Base-by-base conservation (phyloP, 1,140 invertebrate species). In the Apis cerana region DNA sequence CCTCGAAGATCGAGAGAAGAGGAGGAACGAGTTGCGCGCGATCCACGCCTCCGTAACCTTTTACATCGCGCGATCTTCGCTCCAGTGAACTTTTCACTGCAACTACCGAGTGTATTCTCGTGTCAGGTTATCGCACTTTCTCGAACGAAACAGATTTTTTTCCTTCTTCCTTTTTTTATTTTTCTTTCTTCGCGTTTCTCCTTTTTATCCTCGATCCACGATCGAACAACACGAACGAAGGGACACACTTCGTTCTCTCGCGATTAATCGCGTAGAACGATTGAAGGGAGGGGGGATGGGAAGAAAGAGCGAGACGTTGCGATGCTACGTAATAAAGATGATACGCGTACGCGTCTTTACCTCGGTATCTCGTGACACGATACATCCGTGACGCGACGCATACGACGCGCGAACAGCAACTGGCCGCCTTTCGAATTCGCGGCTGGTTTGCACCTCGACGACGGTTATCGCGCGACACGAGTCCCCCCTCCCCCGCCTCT, bases 401-500 rank as follows among this genome's bases (percentile, higher is more conserved):
- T 86, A 76, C 89, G 90, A 89, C 92, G 92, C 92, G 92, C 92
- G 89, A 89, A 91, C 91, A 91, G 89, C 92, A 92, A 93, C 93
- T 93, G 92, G 89, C 87, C 87, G 92, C 90, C 93, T 93, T 92
- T 91, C 91, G 91, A 93, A 93, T 92, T 93, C 89, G 91, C 91
- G 91, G 90, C 91, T 91, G 93, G 90, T 93, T 93, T 92, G 92
- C 91, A 92, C 91, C 92, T 93, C 92, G 89, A 75, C 90, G 90
- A 88, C 88, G 89, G 90, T 92, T 91, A 90, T 91, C 89, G 89
- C 86, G 86, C 87, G 87, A 89, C 89, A 88, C 90, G 83, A 90
- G 85, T 89, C 78, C 78, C 61, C 65, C 88, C 85, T 79, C 1
- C 88, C 85, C 81, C n/a, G n/a, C n/a, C n/a, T n/a, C n/a, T n/a